phyloP scores from a whole-genome alignment of 2,797 vertebrate species.

The Coranthus polyacanthus region DNA sequence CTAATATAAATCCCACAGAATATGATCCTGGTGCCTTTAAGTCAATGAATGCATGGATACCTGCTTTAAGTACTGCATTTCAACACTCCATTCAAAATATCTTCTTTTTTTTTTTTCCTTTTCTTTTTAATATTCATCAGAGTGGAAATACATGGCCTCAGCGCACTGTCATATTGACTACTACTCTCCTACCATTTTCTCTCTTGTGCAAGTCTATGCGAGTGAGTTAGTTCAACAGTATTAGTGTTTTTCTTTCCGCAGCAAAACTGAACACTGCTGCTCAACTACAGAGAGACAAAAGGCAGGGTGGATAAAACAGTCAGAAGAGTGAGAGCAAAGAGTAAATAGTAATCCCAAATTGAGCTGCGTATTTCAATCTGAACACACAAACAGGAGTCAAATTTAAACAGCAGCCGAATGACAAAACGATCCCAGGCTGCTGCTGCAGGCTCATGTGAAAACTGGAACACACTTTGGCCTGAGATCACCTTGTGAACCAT shows the following conservation, averaged over 20 bases:
- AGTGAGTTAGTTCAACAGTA: conserved; percentile 93
- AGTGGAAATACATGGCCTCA: conserved; percentile 91
- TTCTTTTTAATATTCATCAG: conserved; percentile 78
- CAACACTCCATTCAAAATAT: conserved; percentile 89
- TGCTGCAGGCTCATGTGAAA: conserved; percentile 59
- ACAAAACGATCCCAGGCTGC: conserved; percentile 63
- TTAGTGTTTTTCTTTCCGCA: conserved; percentile 95
- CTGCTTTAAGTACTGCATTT: conserved; percentile 93
- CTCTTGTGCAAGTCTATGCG: conserved; percentile 97
- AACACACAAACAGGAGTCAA: conserved; percentile 42
- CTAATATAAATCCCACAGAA: conserved; percentile 95
- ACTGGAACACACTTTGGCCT: conserved; percentile 61
- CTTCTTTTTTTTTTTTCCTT: conserved; percentile 77
- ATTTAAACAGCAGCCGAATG: conserved; percentile 60
- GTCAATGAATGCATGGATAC: conserved; percentile 92
- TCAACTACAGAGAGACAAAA: conserved; percentile 76
- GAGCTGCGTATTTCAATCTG: conserved; percentile 73
- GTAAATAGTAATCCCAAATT: conserved; percentile 64
- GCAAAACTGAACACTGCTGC: conserved; percentile 80
- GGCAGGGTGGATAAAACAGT: conserved; percentile 77
- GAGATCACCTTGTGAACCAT: conserved; percentile 62
- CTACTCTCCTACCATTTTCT: conserved; percentile 84
- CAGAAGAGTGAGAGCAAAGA: conserved; percentile 80
- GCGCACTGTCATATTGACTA: conserved; percentile 88
- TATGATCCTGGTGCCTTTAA: conserved; percentile 91